phyloP scores from a whole-genome alignment of 2,113 vertebrate genomes.

The Eleginops maclovinus region DNA sequence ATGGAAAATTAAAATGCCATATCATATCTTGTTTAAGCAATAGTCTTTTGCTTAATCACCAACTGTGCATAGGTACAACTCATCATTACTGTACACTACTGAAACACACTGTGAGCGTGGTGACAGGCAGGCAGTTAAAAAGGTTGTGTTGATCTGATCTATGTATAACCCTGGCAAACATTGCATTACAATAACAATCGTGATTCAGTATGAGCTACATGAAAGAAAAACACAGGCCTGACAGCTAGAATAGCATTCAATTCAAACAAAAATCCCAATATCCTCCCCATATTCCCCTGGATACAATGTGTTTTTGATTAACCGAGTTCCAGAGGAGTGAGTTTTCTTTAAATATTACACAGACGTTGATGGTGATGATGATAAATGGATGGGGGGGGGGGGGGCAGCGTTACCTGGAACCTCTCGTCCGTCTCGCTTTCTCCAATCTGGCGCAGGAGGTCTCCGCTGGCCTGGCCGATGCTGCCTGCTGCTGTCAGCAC shows the following conservation, averaged over 20 bases:
- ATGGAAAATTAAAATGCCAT: neutral
- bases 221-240: neutral
- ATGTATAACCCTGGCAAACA: neutral
- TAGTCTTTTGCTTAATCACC: neutral
- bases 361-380: neutral
- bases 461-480: slow-evolving; percentile 97
- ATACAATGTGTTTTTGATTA: slow-evolving; percentile 37
- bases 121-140: neutral
- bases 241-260: neutral
- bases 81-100: neutral
- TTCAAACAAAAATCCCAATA: neutral
- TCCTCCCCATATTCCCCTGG: neutral
- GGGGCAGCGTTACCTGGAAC: slow-evolving; percentile 88
- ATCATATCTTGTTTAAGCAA: neutral
- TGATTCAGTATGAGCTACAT: neutral
- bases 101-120: neutral
- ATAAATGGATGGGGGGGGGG: slow-evolving; percentile 19
- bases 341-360: slow-evolving; percentile 13
- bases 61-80: neutral
- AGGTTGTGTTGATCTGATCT: neutral
- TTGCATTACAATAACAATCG: neutral
- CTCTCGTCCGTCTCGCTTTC: slow-evolving; percentile 96
- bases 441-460: slow-evolving; percentile 96
- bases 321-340: neutral
- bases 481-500: slow-evolving; percentile 97